Evolutionary conservation across 1,140 invertebrate species (phyloP), one percentile per base, ranked within the genome.

Genomic region (Sinonovacula constricta): DNA sequence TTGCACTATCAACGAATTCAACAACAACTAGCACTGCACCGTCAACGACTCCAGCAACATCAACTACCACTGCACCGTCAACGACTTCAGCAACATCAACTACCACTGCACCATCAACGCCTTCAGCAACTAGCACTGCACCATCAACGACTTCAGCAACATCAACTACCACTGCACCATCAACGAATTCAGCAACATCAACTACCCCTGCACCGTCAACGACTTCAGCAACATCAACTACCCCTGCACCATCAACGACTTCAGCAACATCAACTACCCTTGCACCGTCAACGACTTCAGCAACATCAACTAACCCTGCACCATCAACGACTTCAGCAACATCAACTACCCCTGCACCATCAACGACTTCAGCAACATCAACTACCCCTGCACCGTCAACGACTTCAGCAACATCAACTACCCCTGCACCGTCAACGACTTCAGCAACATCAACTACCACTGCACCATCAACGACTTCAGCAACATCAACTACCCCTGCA

Each of bases 81-180:
- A 67, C 39, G n/a, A 22, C 36, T 51, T 2, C 62, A 34, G 53
- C 65, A 14, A 67, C 65, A 67, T 28, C 36, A 51, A 33, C 65
- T 2, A 51, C 1, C 15, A 53, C 65, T 2, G n/a, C n/a, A 53
- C 12, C 65, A 66, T 24, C 33, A 39, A 3, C 63, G 49, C 22
- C 63, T 1, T 12, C 67, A 68, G 54, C 30, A 7, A 36, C 66
- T 12, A 68, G 34, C 2, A 68, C 66, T 2, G n/a, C 45, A 15
- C 22, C 39, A 54, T 30, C 66, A 26, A 2, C 49, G 7, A 68
- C 66, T 30, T 3, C n/a, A 36, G 30, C 10, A 0, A 53, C 66
- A 54, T 2, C 66, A 4, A 24, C 66, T 22, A 15, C 66, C 1
- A 54, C 66, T 15, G 1, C 66, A 54, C n/a, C 4, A 22, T 54